Percentiles rank a stretch among this genome's conserved stretches.
Evolutionary conservation across 2,113 vertebrate species (phyloP).

Genomic region (Solea solea): DNA sequence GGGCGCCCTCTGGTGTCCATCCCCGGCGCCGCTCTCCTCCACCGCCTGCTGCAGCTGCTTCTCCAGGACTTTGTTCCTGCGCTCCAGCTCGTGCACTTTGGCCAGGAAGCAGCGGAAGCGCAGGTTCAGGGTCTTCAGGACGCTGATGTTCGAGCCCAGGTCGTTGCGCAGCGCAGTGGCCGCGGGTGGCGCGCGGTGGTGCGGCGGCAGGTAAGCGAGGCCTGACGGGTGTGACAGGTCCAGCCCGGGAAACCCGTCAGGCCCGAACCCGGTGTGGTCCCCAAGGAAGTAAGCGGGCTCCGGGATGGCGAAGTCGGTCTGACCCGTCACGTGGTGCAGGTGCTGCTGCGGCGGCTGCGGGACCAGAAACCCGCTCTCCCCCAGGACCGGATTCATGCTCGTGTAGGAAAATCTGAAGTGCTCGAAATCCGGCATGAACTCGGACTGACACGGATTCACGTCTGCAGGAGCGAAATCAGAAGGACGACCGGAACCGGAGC

Average conservation of each 20-base stretch:
- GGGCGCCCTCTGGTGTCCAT: constrained; percentile 61
- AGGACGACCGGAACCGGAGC: not conserved
- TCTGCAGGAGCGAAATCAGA: constrained; percentile 4
- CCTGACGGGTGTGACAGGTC: constrained; percentile 66
- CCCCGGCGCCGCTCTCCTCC: constrained; percentile 46
- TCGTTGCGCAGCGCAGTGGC: constrained; percentile 83
- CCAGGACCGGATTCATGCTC: constrained; percentile 79
- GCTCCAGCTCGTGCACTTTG: constrained; percentile 89
- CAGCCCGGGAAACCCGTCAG: constrained; percentile 63
- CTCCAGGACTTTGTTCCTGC: constrained; percentile 87
- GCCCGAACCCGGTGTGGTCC: constrained; percentile 58
- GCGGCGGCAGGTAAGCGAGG: constrained; percentile 50
- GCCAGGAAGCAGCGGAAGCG: constrained; percentile 90
- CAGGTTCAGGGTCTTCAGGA: constrained; percentile 88
- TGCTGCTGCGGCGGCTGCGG: constrained; percentile 61
- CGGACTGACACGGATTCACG: constrained; percentile 41
- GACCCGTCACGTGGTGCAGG: constrained; percentile 60
- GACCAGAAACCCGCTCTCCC: constrained; percentile 65
- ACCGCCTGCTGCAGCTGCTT: constrained; percentile 86
- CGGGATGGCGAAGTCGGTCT: constrained; percentile 47
- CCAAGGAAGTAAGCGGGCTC: constrained; percentile 66
- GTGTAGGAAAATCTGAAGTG: constrained; percentile 79
- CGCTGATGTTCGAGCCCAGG: constrained; percentile 89
- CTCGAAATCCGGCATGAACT: constrained; percentile 82
- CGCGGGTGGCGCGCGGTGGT: constrained; percentile 75